phyloP scores from a whole-genome alignment of 2,888 invertebrate genomes.

The Pristionchus japonicus region DNA sequence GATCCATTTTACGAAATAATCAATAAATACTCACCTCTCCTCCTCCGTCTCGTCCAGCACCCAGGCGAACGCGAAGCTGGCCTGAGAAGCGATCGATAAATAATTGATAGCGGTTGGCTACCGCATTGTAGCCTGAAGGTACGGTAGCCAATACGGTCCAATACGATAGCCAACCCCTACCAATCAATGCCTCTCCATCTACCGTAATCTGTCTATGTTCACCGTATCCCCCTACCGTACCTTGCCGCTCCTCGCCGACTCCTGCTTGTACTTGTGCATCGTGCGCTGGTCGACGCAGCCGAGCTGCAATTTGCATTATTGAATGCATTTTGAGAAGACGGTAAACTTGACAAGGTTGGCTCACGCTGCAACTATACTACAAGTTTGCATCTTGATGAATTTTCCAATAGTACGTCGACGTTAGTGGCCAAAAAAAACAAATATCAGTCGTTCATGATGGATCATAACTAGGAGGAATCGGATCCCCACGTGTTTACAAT shows the following conservation, averaged over 20 bases:
- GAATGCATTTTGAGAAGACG: background rate
- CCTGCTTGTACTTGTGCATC: slow-evolving; percentile 97
- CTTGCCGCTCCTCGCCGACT: slow-evolving; percentile 95
- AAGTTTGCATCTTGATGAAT: too few species aligned
- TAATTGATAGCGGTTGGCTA: background rate
- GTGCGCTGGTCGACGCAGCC: slow-evolving; percentile 89
- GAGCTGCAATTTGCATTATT: slow-evolving; percentile 66
- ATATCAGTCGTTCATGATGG: too few species aligned
- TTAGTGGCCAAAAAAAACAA: too few species aligned
- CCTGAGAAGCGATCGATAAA: background rate
- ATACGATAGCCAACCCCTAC: background rate
- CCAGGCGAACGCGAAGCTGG: slow-evolving; percentile 92
- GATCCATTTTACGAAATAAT: background rate
- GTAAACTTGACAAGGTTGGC: too few species aligned
- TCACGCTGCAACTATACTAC: too few species aligned
- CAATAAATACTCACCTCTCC: slow-evolving; percentile 81
- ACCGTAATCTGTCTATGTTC: background rate
- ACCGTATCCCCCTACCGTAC: slow-evolving; percentile 77
- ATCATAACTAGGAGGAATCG: too few species aligned
- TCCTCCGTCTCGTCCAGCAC: slow-evolving; percentile 98
- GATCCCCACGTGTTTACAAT: too few species aligned
- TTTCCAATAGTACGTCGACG: too few species aligned
- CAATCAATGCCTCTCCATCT: background rate
- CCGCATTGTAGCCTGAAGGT: too few species aligned
- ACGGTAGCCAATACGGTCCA: background rate